Conservation (phyloP, 2,888 invertebrate species). For the Caenorhabditis sp. region DNA sequence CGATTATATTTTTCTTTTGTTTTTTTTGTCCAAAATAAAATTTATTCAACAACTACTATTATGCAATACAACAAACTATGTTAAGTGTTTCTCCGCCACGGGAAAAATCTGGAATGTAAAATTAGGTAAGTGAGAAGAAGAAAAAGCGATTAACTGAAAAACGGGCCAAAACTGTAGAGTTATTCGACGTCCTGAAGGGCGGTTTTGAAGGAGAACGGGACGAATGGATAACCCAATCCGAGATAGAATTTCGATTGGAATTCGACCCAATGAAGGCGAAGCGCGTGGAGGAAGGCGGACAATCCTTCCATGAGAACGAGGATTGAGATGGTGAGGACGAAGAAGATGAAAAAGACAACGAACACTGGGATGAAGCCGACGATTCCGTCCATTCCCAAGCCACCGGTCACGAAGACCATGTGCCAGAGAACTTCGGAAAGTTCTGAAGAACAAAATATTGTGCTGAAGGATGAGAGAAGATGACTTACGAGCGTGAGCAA, state of each 20-base stretch:
- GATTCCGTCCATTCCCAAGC: constrained; percentile 5
- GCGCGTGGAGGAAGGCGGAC: constrained; percentile 70
- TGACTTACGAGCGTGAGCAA: constrained; percentile 62
- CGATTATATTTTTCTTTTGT: too few species aligned
- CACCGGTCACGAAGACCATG: constrained; percentile 47
- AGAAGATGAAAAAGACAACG: constrained; percentile 85
- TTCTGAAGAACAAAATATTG: constrained; percentile 32
- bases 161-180: too few species aligned
- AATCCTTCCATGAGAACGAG: constrained; percentile 70
- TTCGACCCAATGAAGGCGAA: constrained; percentile 80
- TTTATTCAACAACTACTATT: neutral
- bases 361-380: constrained; percentile 46
- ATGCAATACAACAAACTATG: neutral
- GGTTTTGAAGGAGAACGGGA: constrained; percentile 79
- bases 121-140: neutral
- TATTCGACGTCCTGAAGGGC: constrained; percentile 2
- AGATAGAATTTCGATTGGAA: constrained; percentile 97
- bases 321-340: constrained; percentile 65
- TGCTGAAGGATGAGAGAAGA: neutral
- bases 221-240: constrained; percentile 88
- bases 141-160: neutral
- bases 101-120: neutral
- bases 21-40: neutral
- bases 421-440: constrained; percentile 61
- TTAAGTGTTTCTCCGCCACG: neutral